Evolutionary conservation across 2,888 invertebrate species (phyloP).

Genomic region (Drosophila hawaiiensis): DNA sequence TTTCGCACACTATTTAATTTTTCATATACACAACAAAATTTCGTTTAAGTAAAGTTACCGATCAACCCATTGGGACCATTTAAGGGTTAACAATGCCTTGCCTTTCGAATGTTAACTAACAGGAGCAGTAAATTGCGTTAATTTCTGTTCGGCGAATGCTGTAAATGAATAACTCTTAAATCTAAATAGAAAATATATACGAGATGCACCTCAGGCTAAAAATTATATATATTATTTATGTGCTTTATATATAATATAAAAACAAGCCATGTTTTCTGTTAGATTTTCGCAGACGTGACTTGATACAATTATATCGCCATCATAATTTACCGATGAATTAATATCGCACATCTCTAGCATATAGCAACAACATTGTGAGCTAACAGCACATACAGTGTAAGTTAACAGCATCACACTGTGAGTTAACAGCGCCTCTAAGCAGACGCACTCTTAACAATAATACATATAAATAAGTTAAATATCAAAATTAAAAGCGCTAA

Average conservation of each 20-base stretch:
- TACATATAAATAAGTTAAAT: slow-evolving; percentile 43
- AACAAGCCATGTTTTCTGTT: neutral
- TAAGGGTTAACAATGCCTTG: slow-evolving; percentile 10
- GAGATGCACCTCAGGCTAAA: fast-evolving
- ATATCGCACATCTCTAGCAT: slow-evolving; percentile 37
- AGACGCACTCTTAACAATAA: slow-evolving; percentile 40
- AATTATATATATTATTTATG: neutral
- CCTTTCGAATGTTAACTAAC: slow-evolving; percentile 27
- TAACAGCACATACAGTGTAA: slow-evolving; percentile 21
- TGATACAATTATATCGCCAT: neutral
- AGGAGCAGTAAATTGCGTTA: slow-evolving; percentile 45
- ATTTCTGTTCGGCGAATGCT: neutral
- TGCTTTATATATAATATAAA: neutral
- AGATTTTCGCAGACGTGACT: neutral
- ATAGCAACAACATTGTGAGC: slow-evolving; percentile 24
- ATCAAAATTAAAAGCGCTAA: slow-evolving; percentile 53
- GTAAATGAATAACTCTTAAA: neutral
- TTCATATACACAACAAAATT: neutral
- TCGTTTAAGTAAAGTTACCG: neutral
- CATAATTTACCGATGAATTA: neutral
- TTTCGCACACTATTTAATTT: neutral
- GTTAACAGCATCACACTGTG: slow-evolving; percentile 20
- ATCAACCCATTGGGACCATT: neutral
- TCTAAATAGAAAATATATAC: neutral
- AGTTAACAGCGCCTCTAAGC: slow-evolving; percentile 48